phyloP scores from a whole-genome alignment of 1,140 invertebrate genomes.

The Triops longicaudatus region DNA sequence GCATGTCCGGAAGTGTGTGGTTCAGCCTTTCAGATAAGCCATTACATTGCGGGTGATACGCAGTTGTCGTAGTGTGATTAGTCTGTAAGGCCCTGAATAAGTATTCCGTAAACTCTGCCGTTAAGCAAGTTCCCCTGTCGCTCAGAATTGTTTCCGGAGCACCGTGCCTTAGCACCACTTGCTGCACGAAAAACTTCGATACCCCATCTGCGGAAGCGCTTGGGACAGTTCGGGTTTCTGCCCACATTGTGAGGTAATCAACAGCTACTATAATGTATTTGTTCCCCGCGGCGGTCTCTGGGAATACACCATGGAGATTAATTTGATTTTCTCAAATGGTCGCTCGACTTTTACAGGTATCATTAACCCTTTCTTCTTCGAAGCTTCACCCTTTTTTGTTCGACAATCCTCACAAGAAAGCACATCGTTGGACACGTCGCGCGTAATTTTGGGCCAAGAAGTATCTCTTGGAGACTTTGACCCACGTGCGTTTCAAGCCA shows the following conservation, averaged over 20 bases:
- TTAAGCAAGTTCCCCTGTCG: not conserved
- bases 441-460: conserved; percentile 24
- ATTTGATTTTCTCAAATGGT: not conserved
- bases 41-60: too few relatives aligned
- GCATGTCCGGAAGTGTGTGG: too few relatives aligned
- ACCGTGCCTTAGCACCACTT: not conserved
- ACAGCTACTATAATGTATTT: too few relatives aligned
- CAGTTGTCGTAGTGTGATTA: too few relatives aligned
- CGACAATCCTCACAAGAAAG: conserved; percentile 24
- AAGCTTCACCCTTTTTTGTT: conserved; percentile 16
- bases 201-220: too few relatives aligned
- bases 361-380: conserved; percentile 15
- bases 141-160: not conserved
- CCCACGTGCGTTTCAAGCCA: not conserved
- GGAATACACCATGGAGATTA: conserved; percentile 1
- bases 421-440: conserved; percentile 21
- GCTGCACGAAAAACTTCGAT: too few relatives aligned
- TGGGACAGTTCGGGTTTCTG: too few relatives aligned
- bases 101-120: too few relatives aligned
- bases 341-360: not conserved
- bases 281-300: not conserved
- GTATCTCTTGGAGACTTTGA: conserved; percentile 3
- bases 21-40: too few relatives aligned
- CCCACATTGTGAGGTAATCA: not conserved
- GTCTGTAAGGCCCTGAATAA: too few relatives aligned